Conservation (phyloP, 2,888 invertebrate genomes). For the Hoplodrina ambigua region DNA sequence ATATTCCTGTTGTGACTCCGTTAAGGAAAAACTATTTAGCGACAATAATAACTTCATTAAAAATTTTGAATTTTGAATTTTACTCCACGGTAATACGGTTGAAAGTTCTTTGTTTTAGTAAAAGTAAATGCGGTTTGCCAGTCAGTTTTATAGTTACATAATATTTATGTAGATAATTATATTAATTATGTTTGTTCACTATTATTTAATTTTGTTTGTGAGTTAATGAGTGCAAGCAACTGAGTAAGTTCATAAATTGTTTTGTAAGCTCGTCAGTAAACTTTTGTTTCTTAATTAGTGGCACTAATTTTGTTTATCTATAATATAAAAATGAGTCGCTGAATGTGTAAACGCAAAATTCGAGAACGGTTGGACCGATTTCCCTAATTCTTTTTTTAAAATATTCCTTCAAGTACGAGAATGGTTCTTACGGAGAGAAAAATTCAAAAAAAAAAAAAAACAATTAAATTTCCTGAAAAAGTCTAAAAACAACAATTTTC, state of each 20-base stretch:
- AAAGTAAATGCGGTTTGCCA: background rate
- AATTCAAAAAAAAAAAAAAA: too few species aligned
- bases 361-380: too few species aligned
- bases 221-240: background rate
- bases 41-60: conserved; percentile 15
- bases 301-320: too few species aligned
- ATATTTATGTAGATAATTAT: conserved; percentile 6
- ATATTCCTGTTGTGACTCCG: conserved; percentile 27
- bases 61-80: conserved; percentile 1
- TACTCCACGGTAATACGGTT: background rate
- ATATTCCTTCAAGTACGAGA: too few species aligned
- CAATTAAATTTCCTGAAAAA: too few species aligned
- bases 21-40: conserved; percentile 47
- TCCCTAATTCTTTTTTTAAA: too few species aligned
- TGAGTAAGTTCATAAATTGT: background rate
- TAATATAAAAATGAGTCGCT: too few species aligned
- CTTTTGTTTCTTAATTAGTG: too few species aligned
- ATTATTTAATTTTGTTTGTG: conserved; percentile 11
- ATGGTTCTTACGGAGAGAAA: too few species aligned
- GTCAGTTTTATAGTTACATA: conserved; percentile 22
- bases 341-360: too few species aligned
- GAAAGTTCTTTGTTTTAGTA: background rate
- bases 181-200: conserved; percentile 5
- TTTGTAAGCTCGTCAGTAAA: background rate
- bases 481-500: too few species aligned